Percentiles rank a stretch among this genome's conserved stretches.
Conservation (phyloP, 1,140 invertebrate genomes). For the Formica exsecta region DNA sequence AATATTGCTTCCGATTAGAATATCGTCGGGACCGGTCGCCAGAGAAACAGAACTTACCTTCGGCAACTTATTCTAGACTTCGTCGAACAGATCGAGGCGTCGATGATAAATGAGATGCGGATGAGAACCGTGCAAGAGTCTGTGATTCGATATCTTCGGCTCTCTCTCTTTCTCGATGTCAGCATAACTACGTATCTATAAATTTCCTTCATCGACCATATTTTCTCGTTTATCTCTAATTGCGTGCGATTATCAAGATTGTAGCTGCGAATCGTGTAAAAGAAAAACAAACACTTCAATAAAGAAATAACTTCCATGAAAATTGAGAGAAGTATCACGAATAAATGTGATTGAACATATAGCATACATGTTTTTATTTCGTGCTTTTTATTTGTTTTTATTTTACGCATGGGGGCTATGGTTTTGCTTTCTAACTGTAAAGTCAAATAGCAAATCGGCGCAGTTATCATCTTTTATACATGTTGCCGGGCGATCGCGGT, state of each 20-base stretch:
- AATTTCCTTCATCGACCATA: slow-evolving; percentile 1
- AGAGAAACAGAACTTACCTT: neutral
- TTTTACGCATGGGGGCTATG: no score
- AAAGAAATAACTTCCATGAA: neutral
- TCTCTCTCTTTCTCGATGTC: neutral
- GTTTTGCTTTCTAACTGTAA: slow-evolving; percentile 39
- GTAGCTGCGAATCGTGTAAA: neutral
- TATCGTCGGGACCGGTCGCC: slow-evolving; percentile 11
- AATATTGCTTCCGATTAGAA: slow-evolving; percentile 54
- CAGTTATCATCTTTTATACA: slow-evolving; percentile 48
- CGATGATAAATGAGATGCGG: slow-evolving; percentile 40
- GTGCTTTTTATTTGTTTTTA: neutral
- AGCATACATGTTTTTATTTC: neutral
- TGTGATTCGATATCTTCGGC: slow-evolving; percentile 14
- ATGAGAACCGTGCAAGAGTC: neutral
- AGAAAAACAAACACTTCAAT: neutral
- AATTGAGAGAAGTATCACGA: neutral
- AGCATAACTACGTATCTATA: neutral
- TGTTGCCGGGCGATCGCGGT: neutral
- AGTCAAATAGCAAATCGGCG: slow-evolving; percentile 50
- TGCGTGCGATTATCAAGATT: neutral
- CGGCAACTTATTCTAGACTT: slow-evolving; percentile 29
- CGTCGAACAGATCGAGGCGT: neutral
- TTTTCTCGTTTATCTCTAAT: slow-evolving; percentile 26
- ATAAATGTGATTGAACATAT: neutral